phyloP scores from a whole-genome alignment of 2,113 vertebrate species.

The Hippocampus abdominalis region DNA sequence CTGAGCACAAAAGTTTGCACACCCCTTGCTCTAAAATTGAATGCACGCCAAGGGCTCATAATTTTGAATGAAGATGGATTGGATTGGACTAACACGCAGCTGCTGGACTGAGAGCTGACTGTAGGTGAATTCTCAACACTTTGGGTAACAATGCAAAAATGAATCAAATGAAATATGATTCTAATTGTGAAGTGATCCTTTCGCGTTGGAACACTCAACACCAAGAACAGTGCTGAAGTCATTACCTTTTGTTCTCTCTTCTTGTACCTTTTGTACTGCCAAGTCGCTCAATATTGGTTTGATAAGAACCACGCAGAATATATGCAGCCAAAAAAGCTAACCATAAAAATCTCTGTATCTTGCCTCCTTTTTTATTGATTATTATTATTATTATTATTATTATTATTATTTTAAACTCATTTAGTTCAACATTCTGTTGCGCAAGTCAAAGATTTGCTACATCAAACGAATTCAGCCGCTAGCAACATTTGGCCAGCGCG shows the following conservation, averaged over 20 bases:
- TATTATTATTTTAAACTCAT: neutral
- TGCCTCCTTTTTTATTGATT: neutral
- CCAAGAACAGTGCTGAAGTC: conserved; percentile 1
- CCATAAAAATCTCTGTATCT: neutral
- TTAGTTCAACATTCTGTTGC: neutral
- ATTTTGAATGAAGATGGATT: conserved; percentile 13
- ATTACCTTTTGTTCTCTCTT: neutral
- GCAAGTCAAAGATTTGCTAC: conserved; percentile 13
- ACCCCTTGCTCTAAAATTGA: neutral
- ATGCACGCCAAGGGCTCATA: conserved; percentile 2
- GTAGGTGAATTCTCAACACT: conserved; percentile 5
- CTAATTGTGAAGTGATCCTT: conserved; percentile 6
- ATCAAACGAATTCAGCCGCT: conserved; percentile 23
- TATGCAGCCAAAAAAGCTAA: neutral
- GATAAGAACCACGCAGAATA: neutral
- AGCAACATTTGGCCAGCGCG: conserved; percentile 25
- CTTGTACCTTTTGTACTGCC: neutral
- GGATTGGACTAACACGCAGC: neutral
- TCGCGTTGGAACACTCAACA: conserved; percentile 1
- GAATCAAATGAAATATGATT: neutral
- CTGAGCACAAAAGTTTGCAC: neutral
- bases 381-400: neutral
- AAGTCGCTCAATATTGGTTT: neutral
- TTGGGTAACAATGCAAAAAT: neutral
- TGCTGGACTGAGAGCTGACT: conserved; percentile 4